Base-by-base conservation (phyloP, 1,140 invertebrate species). In the Drosophila prosaltans region DNA sequence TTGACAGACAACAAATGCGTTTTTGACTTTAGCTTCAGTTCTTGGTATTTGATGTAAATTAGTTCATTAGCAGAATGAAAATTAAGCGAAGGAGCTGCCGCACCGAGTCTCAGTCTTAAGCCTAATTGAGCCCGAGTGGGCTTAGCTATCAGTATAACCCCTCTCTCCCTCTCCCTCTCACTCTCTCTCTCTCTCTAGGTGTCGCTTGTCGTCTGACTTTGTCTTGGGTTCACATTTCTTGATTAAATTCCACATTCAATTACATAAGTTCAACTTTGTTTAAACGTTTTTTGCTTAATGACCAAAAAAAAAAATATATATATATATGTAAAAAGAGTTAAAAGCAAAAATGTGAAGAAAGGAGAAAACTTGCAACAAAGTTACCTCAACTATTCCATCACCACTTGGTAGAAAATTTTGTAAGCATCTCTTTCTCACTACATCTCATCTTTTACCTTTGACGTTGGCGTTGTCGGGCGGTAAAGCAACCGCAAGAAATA, bases 1-100 rank as follows among this genome's bases (percentile, higher is more conserved):
- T 72, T 85, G 81, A 85, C 81, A 84, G 81, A 32, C 54, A 67
- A 78, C 70, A 78, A 84, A 79, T 85, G 69, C 39, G 36, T 40
- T 24, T 40, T 65, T 60, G 39, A 61, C 62, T 55, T 45, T 6
- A 16, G 30, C 28, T 10, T 57, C 45, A 51, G 55, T 57, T 57
- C 41, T 77, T 73, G 62, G 58, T 63, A 62, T 74, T 55, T 59
- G 10, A 36, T 55, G 39, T 63, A 66, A 76, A 79, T 82, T 69
- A 69, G 72, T 73, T 82, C 45, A 82, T 79, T 82, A 71, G 66
- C 16, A 7, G 61, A 48, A 43, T 57, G 54, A 75, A 65, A 45
- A 60, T 5, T 40, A 48, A 51, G 10, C 21, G 45, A 51, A 51
- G 24, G 45, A 51, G 45, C 21, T 3, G 45, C 21, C 45, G 8